Conservation (phyloP, 1,140 invertebrate species). For the Nixonia krombeini region DNA sequence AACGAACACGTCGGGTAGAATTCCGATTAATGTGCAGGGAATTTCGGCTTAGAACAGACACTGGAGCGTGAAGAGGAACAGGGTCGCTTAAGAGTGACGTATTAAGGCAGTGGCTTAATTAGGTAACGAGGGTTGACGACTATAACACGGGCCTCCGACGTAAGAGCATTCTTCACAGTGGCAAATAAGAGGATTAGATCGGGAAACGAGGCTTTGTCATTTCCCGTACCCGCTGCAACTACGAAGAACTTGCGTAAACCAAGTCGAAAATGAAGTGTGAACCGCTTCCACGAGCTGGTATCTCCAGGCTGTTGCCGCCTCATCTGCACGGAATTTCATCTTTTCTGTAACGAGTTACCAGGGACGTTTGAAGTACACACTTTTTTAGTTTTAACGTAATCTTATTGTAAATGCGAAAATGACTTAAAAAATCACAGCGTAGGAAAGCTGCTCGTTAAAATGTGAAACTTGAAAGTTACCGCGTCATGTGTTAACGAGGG, state of each 20-base stretch:
- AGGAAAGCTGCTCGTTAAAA: neutral
- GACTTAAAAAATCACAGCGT: slow-evolving; percentile 12
- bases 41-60: slow-evolving; percentile 18
- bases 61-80: slow-evolving; percentile 26
- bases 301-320: too few species aligned
- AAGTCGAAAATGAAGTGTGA: too few species aligned
- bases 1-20: neutral
- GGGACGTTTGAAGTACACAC: too few species aligned
- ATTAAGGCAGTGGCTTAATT: slow-evolving; percentile 39
- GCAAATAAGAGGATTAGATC: slow-evolving; percentile 32
- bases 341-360: neutral
- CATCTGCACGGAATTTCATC: too few species aligned
- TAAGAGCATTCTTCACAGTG: too few species aligned
- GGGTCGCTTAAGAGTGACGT: slow-evolving; percentile 21
- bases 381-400: slow-evolving; percentile 7
- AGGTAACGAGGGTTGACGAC: slow-evolving; percentile 30
- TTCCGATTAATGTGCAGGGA: neutral
- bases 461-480: slow-evolving; percentile 7
- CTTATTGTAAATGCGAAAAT: neutral
- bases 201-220: slow-evolving; percentile 28
- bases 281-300: too few species aligned
- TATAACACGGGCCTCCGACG: slow-evolving; percentile 22
- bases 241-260: too few species aligned
- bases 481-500: slow-evolving; percentile 25
- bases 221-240: slow-evolving; percentile 11